Percentiles rank a stretch among this genome's conserved stretches.
Conservation (phyloP, 2,888 invertebrate genomes). For the Clostera curtula region DNA sequence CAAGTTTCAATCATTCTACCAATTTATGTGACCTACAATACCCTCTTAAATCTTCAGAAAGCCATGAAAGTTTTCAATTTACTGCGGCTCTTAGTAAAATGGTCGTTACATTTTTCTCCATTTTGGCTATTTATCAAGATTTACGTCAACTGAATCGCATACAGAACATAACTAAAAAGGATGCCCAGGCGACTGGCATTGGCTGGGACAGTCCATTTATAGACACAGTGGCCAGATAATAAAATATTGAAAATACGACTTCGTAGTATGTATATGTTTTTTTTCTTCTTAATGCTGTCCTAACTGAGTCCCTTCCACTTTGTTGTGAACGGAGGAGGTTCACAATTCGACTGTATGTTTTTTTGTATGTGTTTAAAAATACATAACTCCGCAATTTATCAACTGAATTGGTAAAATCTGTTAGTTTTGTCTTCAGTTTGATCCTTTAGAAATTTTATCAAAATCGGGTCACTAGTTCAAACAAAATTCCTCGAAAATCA, state of each 20-base stretch:
- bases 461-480: too few species aligned
- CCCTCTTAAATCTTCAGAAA: slow-evolving; percentile 1
- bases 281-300: too few species aligned
- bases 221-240: not conserved
- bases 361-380: too few species aligned
- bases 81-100: slow-evolving; percentile 1
- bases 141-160: slow-evolving; percentile 7
- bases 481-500: too few species aligned
- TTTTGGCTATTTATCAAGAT: slow-evolving; percentile 18
- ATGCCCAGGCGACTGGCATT: not conserved
- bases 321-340: too few species aligned
- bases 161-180: not conserved
- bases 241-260: not conserved
- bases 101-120: slow-evolving; percentile 10
- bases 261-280: not conserved
- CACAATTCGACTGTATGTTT: too few species aligned
- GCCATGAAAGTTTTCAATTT: slow-evolving; percentile 1
- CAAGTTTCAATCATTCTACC: too few species aligned
- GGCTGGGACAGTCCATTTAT: not conserved
- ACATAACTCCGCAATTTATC: too few species aligned
- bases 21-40: not conserved
- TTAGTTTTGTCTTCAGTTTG: too few species aligned
- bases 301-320: too few species aligned
- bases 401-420: too few species aligned
- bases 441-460: too few species aligned